Conservation (phyloP, 2,113 vertebrate species). For the Emydura subglobosa region DNA sequence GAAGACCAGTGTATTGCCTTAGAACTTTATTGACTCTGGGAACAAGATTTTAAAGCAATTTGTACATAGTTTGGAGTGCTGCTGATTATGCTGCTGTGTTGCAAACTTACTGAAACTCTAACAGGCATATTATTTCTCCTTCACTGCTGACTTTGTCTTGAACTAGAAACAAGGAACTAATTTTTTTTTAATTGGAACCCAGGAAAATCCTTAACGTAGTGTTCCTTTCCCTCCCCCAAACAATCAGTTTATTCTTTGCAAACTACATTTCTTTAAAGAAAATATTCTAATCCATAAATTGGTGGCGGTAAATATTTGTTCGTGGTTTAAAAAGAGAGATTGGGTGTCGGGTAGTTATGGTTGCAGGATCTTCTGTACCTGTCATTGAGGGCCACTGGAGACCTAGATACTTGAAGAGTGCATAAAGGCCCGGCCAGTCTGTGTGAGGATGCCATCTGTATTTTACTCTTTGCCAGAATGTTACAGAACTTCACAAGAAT, state of each 20-base stretch:
- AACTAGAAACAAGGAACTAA: constrained; percentile 26
- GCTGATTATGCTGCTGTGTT: constrained; percentile 16
- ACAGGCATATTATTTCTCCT: constrained; percentile 16
- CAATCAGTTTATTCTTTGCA: background rate
- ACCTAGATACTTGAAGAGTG: background rate
- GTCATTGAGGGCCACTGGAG: background rate
- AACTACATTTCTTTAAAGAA: background rate
- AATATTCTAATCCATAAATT: background rate
- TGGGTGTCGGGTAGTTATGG: background rate
- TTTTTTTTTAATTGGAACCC: background rate
- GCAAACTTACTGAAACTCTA: constrained; percentile 26
- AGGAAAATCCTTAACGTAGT: background rate
- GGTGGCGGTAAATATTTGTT: background rate
- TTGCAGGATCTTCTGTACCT: background rate
- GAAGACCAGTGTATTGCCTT: rapidly evolving
- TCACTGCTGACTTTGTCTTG: constrained; percentile 46
- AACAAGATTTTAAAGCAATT: background rate
- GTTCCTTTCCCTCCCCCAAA: background rate
- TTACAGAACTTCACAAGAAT: constrained; percentile 22
- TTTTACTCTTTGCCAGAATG: constrained; percentile 9
- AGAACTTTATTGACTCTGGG: background rate
- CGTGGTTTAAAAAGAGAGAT: background rate
- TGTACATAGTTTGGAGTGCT: background rate
- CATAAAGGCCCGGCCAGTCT: background rate
- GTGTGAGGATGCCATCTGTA: constrained; percentile 44